Conservation (phyloP, 64 coral and sea anemone species). For the Actinia equina region DNA sequence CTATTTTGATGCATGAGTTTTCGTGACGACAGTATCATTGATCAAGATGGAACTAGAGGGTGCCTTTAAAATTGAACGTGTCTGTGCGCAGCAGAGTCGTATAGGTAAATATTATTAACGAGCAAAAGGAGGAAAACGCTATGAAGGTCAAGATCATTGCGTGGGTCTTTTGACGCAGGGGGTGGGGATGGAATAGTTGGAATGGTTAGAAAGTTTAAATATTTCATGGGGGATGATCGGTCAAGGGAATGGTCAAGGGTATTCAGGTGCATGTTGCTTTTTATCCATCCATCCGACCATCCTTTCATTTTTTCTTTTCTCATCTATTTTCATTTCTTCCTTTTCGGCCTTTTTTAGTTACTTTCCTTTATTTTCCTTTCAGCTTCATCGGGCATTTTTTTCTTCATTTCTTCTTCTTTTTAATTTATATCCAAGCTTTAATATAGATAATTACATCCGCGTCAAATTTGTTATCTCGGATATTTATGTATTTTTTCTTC, state of each 20-base stretch:
- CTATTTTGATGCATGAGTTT: too few species aligned
- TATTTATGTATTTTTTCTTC: too few species aligned
- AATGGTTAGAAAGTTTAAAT: too few species aligned
- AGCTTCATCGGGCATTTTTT: background rate
- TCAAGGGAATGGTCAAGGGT: background rate
- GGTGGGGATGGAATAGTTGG: background rate
- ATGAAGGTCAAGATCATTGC: background rate
- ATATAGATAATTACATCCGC: too few species aligned
- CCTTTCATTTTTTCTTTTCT: background rate
- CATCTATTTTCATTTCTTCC: background rate
- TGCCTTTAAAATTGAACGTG: background rate
- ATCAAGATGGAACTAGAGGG: background rate
- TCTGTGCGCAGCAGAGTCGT: background rate
- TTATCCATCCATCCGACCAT: background rate
- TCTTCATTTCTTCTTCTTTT: background rate
- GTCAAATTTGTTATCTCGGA: too few species aligned
- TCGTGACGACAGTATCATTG: too few species aligned
- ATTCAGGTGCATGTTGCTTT: background rate
- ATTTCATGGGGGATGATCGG: background rate
- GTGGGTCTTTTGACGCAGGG: background rate
- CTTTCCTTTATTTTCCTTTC: background rate
- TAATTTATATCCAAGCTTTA: too few species aligned
- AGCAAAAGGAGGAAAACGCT: background rate
- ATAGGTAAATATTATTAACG: background rate
- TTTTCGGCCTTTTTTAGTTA: background rate